A percentile compares a stretch with the other conserved stretches of the same genome.
These are phyloP conservation scores for Nomada fucata DNA, from an alignment of 2,888 invertebrate genomes.

Conservation along the genomic window DNA sequence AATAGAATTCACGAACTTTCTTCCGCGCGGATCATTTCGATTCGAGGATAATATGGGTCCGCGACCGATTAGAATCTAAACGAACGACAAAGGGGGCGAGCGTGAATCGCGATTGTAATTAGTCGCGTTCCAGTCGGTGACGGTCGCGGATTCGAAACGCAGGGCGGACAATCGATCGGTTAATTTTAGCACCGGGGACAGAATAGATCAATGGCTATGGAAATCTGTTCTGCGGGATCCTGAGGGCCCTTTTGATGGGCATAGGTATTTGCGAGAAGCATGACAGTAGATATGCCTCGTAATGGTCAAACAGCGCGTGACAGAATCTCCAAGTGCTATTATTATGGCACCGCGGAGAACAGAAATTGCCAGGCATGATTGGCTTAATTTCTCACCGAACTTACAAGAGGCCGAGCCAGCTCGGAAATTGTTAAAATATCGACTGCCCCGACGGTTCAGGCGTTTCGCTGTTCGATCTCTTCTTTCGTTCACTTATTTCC, in stretches of 20 bases:
- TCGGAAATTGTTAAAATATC: conserved; percentile 42
- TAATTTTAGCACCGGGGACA: conserved; percentile 55
- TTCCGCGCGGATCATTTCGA: no score
- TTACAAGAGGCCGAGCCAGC: conserved; percentile 28
- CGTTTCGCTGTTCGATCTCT: no score
- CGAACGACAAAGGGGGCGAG: conserved; percentile 26
- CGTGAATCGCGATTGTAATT: conserved; percentile 25
- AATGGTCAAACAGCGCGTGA: conserved; percentile 79
- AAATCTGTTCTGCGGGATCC: conserved; percentile 64
- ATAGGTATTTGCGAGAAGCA: conserved; percentile 54
- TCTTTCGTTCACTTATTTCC: no score
- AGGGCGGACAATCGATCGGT: conserved; percentile 54
- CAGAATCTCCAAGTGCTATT: conserved; percentile 75
- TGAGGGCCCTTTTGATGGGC: conserved; percentile 68
- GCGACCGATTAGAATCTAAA: neutral
- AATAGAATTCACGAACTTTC: no score
- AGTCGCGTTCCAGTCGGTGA: conserved; percentile 29
- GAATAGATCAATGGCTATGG: conserved; percentile 67
- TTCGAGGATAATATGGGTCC: no score
- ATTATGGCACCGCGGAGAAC: conserved; percentile 70
- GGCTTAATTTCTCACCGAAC: conserved; percentile 73
- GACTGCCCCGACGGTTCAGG: neutral
- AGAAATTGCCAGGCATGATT: conserved; percentile 79
- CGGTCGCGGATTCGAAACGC: conserved; percentile 27
- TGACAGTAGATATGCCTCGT: conserved; percentile 66